Evolutionary conservation across 2,888 invertebrate genomes (phyloP).

Genomic region (Antheraea yamamai): DNA sequence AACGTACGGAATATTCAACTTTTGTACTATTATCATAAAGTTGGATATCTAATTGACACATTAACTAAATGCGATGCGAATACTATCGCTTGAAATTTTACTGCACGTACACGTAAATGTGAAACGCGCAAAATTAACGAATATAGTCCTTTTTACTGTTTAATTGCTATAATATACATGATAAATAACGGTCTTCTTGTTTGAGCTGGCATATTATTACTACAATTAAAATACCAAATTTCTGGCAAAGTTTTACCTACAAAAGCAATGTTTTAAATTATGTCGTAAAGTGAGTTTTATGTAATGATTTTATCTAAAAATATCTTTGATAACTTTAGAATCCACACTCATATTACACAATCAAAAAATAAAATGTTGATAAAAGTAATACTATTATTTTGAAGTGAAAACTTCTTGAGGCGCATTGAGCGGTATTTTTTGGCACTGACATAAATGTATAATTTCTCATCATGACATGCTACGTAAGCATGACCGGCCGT

Average conservation of each 20-base stretch:
- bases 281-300: background rate
- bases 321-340: background rate
- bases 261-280: background rate
- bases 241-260: background rate
- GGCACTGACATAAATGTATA: no score
- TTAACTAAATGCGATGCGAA: background rate
- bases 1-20: background rate
- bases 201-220: background rate
- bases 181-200: background rate
- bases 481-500: no score
- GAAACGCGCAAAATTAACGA: background rate
- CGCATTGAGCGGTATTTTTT: no score
- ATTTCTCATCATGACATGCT: no score
- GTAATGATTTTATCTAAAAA: background rate
- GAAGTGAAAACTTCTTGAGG: no score
- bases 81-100: background rate
- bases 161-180: background rate
- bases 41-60: background rate
- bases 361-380: background rate
- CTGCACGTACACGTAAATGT: background rate
- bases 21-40: background rate
- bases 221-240: background rate
- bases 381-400: no score
- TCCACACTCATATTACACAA: background rate
- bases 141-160: background rate